Conservation (phyloP, 2,113 vertebrate species). For the Motacilla tschutschensis region DNA sequence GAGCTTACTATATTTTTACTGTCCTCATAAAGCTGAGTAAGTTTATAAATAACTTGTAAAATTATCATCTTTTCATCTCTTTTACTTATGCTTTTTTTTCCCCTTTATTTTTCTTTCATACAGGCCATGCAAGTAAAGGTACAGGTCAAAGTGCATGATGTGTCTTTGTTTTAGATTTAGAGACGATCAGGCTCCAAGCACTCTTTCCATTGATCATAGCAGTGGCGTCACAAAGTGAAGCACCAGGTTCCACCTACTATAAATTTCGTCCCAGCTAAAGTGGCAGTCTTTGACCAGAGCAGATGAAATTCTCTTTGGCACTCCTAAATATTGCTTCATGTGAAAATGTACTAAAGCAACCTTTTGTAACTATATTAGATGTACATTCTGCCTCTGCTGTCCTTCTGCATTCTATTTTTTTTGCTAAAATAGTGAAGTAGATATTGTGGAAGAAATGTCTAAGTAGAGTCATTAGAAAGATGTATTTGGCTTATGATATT, state of each 20-base stretch:
- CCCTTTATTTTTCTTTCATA: slow-evolving; percentile 80
- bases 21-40: slow-evolving; percentile 13
- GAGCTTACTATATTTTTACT: not conserved
- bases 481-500: not conserved
- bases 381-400: slow-evolving; percentile 60
- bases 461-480: slow-evolving; percentile 1
- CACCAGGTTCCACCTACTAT: not conserved
- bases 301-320: not conserved
- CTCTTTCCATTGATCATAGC: slow-evolving; percentile 66
- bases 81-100: slow-evolving; percentile 70
- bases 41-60: slow-evolving; percentile 45
- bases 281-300: not conserved
- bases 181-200: slow-evolving; percentile 65
- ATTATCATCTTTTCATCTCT: slow-evolving; percentile 53
- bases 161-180: slow-evolving; percentile 78
- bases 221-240: slow-evolving; percentile 73
- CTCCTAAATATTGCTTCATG: not conserved
- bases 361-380: not conserved
- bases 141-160: slow-evolving; percentile 85
- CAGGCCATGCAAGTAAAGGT: slow-evolving; percentile 90
- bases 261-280: not conserved
- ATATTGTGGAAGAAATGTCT: not conserved
- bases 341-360: not conserved
- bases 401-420: not conserved
- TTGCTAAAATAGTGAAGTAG: not conserved